Conservation (phyloP, 1,140 invertebrate species). For the Drosophila dunni region DNA sequence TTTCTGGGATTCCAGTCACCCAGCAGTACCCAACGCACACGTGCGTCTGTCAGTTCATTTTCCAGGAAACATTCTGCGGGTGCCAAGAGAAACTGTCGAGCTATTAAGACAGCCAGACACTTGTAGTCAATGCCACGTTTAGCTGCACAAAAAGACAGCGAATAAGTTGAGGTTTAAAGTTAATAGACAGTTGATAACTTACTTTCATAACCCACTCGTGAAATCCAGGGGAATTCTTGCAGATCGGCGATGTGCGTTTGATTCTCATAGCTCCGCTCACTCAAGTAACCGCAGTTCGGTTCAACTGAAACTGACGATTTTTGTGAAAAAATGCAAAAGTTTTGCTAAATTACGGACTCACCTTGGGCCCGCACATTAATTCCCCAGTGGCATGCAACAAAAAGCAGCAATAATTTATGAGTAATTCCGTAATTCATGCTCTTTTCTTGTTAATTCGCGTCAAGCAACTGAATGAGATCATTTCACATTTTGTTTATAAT, state of each 20-base stretch:
- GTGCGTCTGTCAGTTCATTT: neutral
- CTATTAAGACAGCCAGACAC: constrained; percentile 41
- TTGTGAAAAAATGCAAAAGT: neutral
- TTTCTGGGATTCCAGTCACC: constrained; percentile 50
- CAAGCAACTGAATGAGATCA: constrained; percentile 30
- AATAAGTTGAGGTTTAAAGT: neutral
- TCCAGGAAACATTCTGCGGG: constrained; percentile 38
- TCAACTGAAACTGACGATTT: neutral
- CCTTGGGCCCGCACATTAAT: constrained; percentile 13
- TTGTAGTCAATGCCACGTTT: constrained; percentile 34
- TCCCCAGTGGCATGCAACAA: neutral
- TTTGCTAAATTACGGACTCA: neutral
- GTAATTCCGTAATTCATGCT: constrained; percentile 4
- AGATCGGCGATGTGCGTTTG: constrained; percentile 2
- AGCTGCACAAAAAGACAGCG: neutral
- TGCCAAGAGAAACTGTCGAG: constrained; percentile 28
- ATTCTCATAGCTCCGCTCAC: constrained; percentile 7
- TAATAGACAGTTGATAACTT: neutral
- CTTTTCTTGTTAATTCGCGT: constrained; percentile 1
- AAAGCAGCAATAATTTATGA: neutral
- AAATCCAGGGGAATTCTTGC: constrained; percentile 33
- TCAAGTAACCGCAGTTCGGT: constrained; percentile 20
- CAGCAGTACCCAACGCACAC: constrained; percentile 12
- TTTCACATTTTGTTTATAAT: neutral
- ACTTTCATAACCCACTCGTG: constrained; percentile 39